Evolutionary conservation across 2,888 invertebrate species (phyloP).

Genomic region (Nomada goodeniana): DNA sequence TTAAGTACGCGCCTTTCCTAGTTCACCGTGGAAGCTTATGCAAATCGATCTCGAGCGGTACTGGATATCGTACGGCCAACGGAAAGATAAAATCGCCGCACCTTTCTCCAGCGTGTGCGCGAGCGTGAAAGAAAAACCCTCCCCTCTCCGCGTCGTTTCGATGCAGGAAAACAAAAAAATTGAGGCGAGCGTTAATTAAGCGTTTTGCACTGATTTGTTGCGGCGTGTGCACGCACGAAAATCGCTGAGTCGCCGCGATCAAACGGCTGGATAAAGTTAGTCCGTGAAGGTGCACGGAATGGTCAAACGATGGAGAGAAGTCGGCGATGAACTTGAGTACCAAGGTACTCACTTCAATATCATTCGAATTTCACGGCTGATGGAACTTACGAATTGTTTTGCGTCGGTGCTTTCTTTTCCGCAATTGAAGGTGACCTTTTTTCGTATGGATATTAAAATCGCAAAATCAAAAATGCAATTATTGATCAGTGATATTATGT

Average conservation of each 20-base stretch:
- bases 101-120: constrained; percentile 44
- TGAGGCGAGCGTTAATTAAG: constrained; percentile 45
- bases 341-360: not conserved
- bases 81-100: constrained; percentile 58
- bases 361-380: not conserved
- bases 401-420: not conserved
- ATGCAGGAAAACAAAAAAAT: not conserved
- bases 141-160: not conserved
- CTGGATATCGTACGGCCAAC: constrained; percentile 47
- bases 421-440: no score
- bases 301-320: not conserved
- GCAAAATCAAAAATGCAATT: not conserved
- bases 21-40: constrained; percentile 62
- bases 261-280: not conserved
- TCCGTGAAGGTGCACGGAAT: not conserved
- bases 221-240: constrained; percentile 11
- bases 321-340: not conserved
- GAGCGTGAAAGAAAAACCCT: constrained; percentile 44
- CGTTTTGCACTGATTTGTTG: constrained; percentile 53
- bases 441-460: no score
- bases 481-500: no score
- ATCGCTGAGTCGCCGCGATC: constrained; percentile 17
- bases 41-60: constrained; percentile 66
- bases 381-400: not conserved
- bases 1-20: constrained; percentile 68